A percentile compares a stretch with the other conserved stretches of the same genome.
phyloP scores from a whole-genome alignment of 2,888 invertebrate genomes.

The Apotomis turbidana region DNA sequence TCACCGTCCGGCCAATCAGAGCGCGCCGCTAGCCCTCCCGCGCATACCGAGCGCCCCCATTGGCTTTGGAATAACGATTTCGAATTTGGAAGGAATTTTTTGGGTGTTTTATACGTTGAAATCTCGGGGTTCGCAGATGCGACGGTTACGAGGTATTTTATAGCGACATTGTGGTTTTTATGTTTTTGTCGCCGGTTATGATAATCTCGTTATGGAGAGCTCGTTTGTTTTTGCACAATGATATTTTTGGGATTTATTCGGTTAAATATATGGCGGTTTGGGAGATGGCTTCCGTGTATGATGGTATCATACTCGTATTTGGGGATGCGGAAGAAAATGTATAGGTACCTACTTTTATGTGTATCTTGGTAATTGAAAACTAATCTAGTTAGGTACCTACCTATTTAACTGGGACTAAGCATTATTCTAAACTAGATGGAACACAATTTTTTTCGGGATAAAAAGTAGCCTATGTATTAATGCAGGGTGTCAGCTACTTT shows the following conservation, averaged over 20 bases:
- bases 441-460: no score
- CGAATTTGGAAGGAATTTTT: conserved; percentile 76
- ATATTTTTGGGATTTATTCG: conserved; percentile 53
- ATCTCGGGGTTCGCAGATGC: conserved; percentile 60
- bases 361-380: not conserved
- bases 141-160: conserved; percentile 66
- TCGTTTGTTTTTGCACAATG: conserved; percentile 76
- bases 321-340: not conserved
- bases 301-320: no score
- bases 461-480: no score
- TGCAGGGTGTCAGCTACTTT: no score
- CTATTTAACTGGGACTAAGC: no score
- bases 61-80: conserved; percentile 73
- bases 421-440: no score
- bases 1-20: conserved; percentile 64
- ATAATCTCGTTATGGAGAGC: conserved; percentile 76
- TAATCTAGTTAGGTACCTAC: no score
- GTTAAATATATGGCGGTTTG: conserved; percentile 46
- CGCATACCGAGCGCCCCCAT: conserved; percentile 61
- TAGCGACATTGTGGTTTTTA: conserved; percentile 69
- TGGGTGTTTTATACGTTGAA: conserved; percentile 72
- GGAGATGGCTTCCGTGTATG: conserved; percentile 35
- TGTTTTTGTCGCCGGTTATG: conserved; percentile 68
- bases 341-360: not conserved
- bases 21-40: conserved; percentile 68